Conservation (phyloP, 2,797 vertebrate genomes). For the Coregonus sp. region DNA sequence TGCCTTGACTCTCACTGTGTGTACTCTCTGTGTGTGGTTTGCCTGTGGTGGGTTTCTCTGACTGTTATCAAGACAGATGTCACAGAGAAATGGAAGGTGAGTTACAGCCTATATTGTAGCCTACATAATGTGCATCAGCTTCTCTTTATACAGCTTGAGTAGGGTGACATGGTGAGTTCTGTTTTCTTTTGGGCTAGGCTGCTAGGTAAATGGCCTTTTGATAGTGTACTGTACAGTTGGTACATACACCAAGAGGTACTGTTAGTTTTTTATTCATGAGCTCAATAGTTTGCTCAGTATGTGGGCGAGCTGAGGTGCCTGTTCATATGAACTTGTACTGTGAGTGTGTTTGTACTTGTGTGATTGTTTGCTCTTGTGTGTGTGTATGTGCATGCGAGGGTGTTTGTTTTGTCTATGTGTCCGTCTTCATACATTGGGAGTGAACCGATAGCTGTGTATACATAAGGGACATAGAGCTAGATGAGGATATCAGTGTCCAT, state of each 20-base stretch:
- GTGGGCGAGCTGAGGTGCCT: slow-evolving; percentile 35
- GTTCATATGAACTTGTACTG: slow-evolving; percentile 2
- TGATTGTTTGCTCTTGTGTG: slow-evolving; percentile 18
- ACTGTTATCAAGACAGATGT: slow-evolving; percentile 6
- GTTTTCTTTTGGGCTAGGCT: slow-evolving; percentile 18
- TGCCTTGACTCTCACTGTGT: neutral
- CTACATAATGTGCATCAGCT: neutral
- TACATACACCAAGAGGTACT: slow-evolving; percentile 25
- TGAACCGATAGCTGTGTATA: slow-evolving; percentile 15
- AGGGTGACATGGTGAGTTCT: slow-evolving; percentile 1
- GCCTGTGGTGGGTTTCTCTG: neutral
- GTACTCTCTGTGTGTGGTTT: neutral
- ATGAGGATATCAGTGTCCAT: neutral
- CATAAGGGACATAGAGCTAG: neutral
- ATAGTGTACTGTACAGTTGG: slow-evolving; percentile 55
- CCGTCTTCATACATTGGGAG: neutral
- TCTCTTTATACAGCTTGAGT: slow-evolving; percentile 12
- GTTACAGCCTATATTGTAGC: slow-evolving; percentile 17
- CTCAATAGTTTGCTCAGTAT: slow-evolving; percentile 51
- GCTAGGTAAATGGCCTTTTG: slow-evolving; percentile 49
- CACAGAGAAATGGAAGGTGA: slow-evolving; percentile 51
- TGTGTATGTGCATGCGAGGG: slow-evolving; percentile 29
- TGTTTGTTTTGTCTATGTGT: slow-evolving; percentile 17
- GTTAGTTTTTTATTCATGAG: slow-evolving; percentile 24
- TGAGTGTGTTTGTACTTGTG: slow-evolving; percentile 15